Evolutionary conservation across 2,113 vertebrate species (phyloP).

Genomic region (Shinisaurus crocodilurus): DNA sequence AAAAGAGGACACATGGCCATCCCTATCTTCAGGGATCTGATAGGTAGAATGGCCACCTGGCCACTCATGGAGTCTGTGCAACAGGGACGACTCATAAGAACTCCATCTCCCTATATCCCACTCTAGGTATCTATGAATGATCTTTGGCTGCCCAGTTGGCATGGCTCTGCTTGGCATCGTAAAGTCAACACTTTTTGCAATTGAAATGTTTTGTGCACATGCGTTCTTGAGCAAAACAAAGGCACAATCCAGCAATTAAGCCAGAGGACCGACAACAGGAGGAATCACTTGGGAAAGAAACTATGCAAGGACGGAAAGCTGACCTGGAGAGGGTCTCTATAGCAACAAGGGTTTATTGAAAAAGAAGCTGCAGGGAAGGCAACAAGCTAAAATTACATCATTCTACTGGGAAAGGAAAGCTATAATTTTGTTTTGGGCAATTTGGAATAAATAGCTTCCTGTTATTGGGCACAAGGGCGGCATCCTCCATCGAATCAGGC

Average conservation of each 20-base stretch:
- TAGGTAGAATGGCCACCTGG: neutral
- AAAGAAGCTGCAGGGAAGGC: slow-evolving; percentile 10
- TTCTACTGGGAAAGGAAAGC: slow-evolving; percentile 41
- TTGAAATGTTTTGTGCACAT: neutral
- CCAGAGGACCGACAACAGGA: neutral
- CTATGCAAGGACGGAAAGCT: neutral
- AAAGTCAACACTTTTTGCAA: neutral
- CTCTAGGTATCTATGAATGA: neutral
- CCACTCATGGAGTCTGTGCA: neutral
- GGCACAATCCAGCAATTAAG: neutral
- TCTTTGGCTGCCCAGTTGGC: neutral
- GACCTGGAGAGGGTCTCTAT: slow-evolving; percentile 58
- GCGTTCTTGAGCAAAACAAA: rapidly evolving
- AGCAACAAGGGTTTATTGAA: slow-evolving; percentile 58
- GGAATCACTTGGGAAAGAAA: neutral
- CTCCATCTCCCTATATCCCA: neutral
- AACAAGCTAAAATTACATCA: slow-evolving; percentile 49
- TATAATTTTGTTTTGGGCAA: slow-evolving; percentile 48
- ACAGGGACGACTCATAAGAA: neutral
- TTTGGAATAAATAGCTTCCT: slow-evolving; percentile 62
- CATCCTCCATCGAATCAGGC: slow-evolving; percentile 19
- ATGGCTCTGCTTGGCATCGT: neutral
- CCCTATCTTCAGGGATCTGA: neutral
- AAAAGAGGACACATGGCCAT: too few relatives aligned
- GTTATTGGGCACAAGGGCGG: slow-evolving; percentile 31